Conservation (phyloP, 2,888 invertebrate species). For the Ethmia dodecea region DNA sequence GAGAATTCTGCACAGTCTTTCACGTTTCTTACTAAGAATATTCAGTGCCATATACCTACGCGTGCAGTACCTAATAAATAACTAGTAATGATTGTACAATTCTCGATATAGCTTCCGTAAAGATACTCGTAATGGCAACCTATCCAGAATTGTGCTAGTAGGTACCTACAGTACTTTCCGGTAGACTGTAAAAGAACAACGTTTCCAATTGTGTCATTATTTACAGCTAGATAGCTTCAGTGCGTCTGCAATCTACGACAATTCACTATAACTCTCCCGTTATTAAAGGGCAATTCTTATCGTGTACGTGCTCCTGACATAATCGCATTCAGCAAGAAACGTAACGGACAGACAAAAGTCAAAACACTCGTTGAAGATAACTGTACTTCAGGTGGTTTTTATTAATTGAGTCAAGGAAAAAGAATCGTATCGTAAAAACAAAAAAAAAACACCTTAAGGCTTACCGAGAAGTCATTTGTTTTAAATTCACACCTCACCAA, state of each 20-base stretch:
- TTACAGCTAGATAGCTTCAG: conserved; percentile 66
- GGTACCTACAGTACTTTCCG: conserved; percentile 16
- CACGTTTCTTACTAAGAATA: too few species aligned
- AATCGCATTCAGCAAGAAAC: conserved; percentile 52
- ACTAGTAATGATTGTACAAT: too few species aligned
- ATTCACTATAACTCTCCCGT: conserved; percentile 60
- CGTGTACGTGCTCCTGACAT: conserved; percentile 59
- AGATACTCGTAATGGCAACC: not conserved
- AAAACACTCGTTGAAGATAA: conserved; percentile 32
- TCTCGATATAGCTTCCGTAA: too few species aligned
- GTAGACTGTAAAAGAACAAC: conserved; percentile 51
- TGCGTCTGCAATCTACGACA: conserved; percentile 65
- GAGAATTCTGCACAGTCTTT: not conserved
- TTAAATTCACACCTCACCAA: conserved; percentile 52
- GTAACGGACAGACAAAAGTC: conserved; percentile 40
- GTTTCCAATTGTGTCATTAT: conserved; percentile 63
- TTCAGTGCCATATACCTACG: too few species aligned
- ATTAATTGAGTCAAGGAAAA: conserved; percentile 5
- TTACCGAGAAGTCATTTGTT: conserved; percentile 40
- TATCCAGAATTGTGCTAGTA: too few species aligned
- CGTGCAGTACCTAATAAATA: too few species aligned
- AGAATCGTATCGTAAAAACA: conserved; percentile 25
- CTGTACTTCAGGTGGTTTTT: conserved; percentile 28
- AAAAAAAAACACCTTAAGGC: conserved; percentile 29
- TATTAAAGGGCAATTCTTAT: conserved; percentile 70